Base-by-base conservation (phyloP, 2,797 vertebrate species). In the Scleropages formosus region DNA sequence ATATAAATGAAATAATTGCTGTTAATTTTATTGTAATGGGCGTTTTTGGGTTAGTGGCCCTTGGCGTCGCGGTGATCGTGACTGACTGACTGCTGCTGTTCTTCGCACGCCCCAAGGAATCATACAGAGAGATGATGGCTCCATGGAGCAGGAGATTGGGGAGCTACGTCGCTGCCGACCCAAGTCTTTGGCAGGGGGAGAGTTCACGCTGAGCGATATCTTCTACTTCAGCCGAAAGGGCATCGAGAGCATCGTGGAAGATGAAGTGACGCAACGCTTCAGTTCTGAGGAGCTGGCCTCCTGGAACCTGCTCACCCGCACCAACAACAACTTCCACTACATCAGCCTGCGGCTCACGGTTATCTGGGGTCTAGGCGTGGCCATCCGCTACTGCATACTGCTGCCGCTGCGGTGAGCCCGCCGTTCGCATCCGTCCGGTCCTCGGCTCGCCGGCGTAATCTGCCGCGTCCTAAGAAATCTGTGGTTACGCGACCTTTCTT, bases 271-370 rank as follows among this genome's bases (percentile, higher is more conserved):
- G 0, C 95, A 97, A 78, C 86, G 96, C 68, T 98, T 99, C 88
- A 95, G 96, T n/a, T 98, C 97, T 0, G 96, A 99, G 88, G 96
- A 99, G 82, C 87, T 99, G 65, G 93, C 90, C 66, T 97, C 96
- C 67, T 99, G 97, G 96, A 99, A 98, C 86, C 95, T 99, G 31
- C 95, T 99, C 74, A 98, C 97, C 0, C 91, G 97, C 79, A 98
- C 96, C 84, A 99, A 98, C 69, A 86, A 93, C 80, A 94, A 98
- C 87, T 99, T 99, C 85, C 91, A 89, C 59, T 96, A 97, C 82
- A 92, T 99, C 90, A 98, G 96, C 78, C 88, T 93, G 18, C 90
- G 92, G n/a, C 92, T 98, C 84, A 96, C 95, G 12, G 0, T 95
- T 44, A 87, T 98, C 80, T 98, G 96, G 96, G 96, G 90, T 22